These are phyloP conservation scores for Pionites leucogaster DNA, from an alignment of 2,113 vertebrate species.

Conservation along the genomic window DNA sequence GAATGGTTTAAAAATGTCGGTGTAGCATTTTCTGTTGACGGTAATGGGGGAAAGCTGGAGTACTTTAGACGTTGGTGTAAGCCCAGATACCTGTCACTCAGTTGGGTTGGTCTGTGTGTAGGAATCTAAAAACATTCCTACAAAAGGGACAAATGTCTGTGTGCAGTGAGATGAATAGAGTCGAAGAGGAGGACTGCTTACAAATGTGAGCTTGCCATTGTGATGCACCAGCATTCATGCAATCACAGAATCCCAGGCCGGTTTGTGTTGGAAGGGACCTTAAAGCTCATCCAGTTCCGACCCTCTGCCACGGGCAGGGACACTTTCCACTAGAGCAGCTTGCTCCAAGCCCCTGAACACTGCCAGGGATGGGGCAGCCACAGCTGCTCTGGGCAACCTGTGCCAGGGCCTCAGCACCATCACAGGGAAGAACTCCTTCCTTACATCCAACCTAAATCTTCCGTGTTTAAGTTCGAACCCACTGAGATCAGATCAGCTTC, in stretches of 20 bases:
- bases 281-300: neutral
- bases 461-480: neutral
- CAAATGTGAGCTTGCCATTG: neutral
- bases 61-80: neutral
- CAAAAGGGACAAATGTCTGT: neutral
- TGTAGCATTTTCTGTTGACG: neutral
- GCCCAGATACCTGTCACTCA: neutral
- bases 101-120: neutral
- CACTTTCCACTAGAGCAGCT: neutral
- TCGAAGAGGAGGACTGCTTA: neutral
- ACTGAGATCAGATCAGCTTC: neutral
- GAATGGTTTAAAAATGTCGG: neutral
- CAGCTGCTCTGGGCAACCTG: neutral
- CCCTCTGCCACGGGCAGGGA: neutral
- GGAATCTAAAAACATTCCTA: neutral
- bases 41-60: neutral
- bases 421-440: neutral
- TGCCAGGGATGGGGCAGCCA: neutral
- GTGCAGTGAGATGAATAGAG: neutral
- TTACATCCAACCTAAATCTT: neutral
- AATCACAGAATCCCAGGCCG: neutral
- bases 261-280: neutral
- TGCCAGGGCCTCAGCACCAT: neutral
- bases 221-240: rapidly evolving
- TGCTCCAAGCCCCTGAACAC: neutral